Evolutionary conservation across 2,113 vertebrate genomes (phyloP), one percentile per base, ranked within the genome.

Genomic region (Panurus biarmicus): DNA sequence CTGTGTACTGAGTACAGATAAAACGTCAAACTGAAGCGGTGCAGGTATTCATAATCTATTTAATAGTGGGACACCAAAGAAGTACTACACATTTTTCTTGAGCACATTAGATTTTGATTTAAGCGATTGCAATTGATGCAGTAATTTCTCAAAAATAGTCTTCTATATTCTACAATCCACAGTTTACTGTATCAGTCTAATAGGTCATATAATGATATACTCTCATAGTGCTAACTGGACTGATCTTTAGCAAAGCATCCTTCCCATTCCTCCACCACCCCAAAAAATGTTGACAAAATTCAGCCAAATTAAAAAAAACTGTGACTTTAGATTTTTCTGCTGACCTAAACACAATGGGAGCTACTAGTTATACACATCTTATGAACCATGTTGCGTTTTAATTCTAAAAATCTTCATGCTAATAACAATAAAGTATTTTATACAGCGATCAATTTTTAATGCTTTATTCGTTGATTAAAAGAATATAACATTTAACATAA

Each of bases 401-500:
- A 94, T 65, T 85, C 87, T 93, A 95, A 94, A 94, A 92, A 26
- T 96, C 88, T 85, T 91, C 96, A 97, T 96, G 95, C 97, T 97
- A 88, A 95, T 96, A 89, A 97, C 96, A 97, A 97, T 96, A 97
- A 98, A 97, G 61, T 97, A 96, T 96, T 96, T 97, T 97, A 94
- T 96, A 96, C 97, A 97, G 94, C n/a, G 9, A 96, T 95, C 89
- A 96, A 96, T 97, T 99, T 98, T 98, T 98, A 98, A 98, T 98
- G 98, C 98, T 99, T 99, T 99, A 99, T 99, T 99, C 98, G 98
- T 98, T 96, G 98, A 99, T 99, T 99, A 99, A 99, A 99, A 99
- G 98, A 99, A 99, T 98, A 98, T 98, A 99, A 89, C 99, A 99
- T 99, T 99, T 98, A 98, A 98, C 98, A 98, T 98, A 98, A 98